Conservation (phyloP, 2,888 invertebrate genomes). For the Eudasyphora cyanicolor region DNA sequence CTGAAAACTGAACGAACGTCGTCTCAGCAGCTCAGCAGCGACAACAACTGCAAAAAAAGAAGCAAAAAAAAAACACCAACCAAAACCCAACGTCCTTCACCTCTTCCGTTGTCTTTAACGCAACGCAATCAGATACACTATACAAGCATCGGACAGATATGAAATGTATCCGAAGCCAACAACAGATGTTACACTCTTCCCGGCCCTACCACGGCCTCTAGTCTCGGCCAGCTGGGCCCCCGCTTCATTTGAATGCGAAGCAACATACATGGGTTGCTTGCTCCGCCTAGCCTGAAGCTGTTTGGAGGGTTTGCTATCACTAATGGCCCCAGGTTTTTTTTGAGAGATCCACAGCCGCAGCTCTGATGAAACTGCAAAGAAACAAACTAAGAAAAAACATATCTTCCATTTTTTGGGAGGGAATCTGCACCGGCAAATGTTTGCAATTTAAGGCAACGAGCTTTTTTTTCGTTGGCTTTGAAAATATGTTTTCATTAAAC, state of each 20-base stretch:
- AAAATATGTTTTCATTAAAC: neutral
- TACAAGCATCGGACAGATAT: neutral
- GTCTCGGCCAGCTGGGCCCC: neutral
- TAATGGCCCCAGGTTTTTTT: neutral
- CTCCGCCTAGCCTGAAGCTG: neutral
- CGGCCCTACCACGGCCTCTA: neutral
- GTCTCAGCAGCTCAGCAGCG: neutral
- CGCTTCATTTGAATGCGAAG: neutral
- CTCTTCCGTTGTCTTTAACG: slow-evolving; percentile 54
- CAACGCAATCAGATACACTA: neutral
- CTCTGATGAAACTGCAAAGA: neutral
- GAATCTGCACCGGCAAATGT: neutral
- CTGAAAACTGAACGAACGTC: slow-evolving; percentile 12
- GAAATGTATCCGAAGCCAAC: slow-evolving; percentile 46
- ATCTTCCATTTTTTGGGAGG: neutral
- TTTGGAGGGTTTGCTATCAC: neutral
- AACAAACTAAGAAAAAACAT: neutral
- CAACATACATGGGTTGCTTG: too few species aligned
- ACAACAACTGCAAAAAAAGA: neutral
- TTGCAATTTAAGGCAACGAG: neutral
- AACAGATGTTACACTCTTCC: slow-evolving; percentile 56
- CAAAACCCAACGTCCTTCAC: slow-evolving; percentile 61
- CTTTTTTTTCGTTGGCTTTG: neutral
- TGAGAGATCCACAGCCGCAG: neutral
- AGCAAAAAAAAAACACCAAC: neutral